A percentile compares a stretch with the other conserved stretches of the same genome.
Conservation (phyloP, 2,888 invertebrate genomes). For the Brachyptera putata region DNA sequence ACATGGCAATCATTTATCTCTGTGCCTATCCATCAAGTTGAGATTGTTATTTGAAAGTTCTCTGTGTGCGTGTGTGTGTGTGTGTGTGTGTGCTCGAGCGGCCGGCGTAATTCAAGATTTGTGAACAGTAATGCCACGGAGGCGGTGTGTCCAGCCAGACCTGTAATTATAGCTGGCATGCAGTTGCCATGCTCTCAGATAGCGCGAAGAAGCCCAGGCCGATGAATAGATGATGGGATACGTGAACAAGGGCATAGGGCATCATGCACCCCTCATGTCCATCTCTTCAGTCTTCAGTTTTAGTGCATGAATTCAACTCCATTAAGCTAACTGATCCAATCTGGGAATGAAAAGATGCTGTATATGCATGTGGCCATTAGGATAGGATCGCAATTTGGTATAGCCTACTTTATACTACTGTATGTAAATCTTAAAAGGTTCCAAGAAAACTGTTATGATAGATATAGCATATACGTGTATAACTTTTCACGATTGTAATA, state of each 20-base stretch:
- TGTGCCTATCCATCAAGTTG: too few relatives aligned
- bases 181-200: not conserved
- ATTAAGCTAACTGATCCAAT: constrained; percentile 13
- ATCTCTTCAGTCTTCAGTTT: too few relatives aligned
- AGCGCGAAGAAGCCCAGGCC: not conserved
- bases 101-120: not conserved
- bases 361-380: too few relatives aligned
- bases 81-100: too few relatives aligned
- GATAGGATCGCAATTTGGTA: too few relatives aligned
- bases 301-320: too few relatives aligned
- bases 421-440: not conserved
- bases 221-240: constrained; percentile 14
- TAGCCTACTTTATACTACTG: not conserved
- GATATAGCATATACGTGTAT: too few relatives aligned
- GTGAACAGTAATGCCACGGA: not conserved
- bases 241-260: constrained; percentile 18
- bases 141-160: not conserved
- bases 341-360: not conserved
- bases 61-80: too few relatives aligned
- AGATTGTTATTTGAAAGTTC: too few relatives aligned
- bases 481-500: too few relatives aligned
- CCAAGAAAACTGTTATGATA: not conserved
- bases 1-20: too few relatives aligned
- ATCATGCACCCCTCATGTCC: too few relatives aligned
- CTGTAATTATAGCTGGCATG: constrained; percentile 13